Conservation (phyloP, 1,140 invertebrate genomes). For the Hermatobates lingyangjiaoensis region DNA sequence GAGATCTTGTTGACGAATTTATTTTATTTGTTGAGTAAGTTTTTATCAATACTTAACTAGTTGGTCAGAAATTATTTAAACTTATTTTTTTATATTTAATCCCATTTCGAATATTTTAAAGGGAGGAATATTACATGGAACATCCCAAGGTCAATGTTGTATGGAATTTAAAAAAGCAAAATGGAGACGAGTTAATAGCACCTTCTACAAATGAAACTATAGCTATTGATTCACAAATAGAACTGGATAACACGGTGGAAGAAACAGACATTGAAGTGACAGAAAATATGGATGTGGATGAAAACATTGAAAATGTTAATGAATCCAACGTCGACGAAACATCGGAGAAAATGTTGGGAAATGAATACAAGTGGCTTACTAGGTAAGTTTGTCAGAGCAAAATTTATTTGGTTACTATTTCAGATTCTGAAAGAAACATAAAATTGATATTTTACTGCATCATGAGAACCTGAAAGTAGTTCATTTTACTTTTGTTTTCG, state of each 20-base stretch:
- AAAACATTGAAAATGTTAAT: too few species aligned
- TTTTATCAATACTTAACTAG: too few species aligned
- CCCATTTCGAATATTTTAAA: conserved; percentile 15
- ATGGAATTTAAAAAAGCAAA: conserved; percentile 27
- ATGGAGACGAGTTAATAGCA: too few species aligned
- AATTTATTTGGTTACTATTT: neutral
- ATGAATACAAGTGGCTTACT: conserved; percentile 6
- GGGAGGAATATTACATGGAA: conserved; percentile 28
- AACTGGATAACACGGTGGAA: too few species aligned
- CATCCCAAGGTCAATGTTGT: conserved; percentile 28
- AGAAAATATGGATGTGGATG: too few species aligned
- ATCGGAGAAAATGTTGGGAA: conserved; percentile 1
- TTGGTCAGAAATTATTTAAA: conserved; percentile 1
- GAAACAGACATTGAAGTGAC: too few species aligned
- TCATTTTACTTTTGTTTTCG: too few species aligned
- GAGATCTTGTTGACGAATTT: conserved; percentile 55
- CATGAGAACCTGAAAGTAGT: too few species aligned
- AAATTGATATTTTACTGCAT: conserved; percentile 18
- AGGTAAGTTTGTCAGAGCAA: conserved; percentile 4
- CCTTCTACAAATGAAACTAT: too few species aligned
- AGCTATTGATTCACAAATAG: too few species aligned
- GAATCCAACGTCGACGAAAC: too few species aligned
- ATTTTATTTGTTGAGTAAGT: conserved; percentile 54
- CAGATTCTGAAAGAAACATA: too few species aligned
- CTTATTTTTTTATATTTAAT: neutral